Evolutionary conservation across 2,888 invertebrate species (phyloP).

Genomic region (Metacarcinus magister): DNA sequence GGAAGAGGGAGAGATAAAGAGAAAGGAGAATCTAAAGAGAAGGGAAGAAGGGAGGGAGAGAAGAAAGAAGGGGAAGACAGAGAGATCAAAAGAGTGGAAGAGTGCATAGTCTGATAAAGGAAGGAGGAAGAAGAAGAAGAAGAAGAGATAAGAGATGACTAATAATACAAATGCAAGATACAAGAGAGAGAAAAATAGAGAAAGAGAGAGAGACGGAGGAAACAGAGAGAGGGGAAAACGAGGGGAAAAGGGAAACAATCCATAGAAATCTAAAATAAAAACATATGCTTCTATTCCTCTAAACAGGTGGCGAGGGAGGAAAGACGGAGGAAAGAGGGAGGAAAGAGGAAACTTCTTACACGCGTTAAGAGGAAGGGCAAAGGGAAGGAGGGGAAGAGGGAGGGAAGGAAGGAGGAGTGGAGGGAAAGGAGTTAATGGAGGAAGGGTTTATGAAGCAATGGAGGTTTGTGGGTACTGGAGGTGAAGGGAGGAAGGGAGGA

Average conservation of each 20-base stretch:
- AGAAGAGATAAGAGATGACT: neutral
- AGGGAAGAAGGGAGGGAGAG: neutral
- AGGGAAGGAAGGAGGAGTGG: neutral
- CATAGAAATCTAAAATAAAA: neutral
- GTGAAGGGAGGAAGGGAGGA: neutral
- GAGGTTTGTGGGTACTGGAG: neutral
- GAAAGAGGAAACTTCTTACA: neutral
- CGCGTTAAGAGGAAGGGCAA: neutral
- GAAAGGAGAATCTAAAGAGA: neutral
- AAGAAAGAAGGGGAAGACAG: neutral
- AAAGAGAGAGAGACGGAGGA: neutral
- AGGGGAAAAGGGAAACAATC: neutral
- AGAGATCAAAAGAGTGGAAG: neutral
- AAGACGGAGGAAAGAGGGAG: neutral
- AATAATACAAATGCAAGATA: neutral
- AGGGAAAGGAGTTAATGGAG: neutral
- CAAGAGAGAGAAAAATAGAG: neutral
- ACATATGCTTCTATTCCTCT: neutral
- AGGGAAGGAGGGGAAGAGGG: neutral
- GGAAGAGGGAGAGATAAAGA: conserved; percentile 28
- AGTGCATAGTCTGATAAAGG: neutral
- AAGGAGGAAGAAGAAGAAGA: neutral
- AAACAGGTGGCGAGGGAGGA: neutral
- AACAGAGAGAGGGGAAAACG: neutral
- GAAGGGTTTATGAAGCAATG: neutral